A percentile compares a stretch with the other conserved stretches of the same genome.
Conservation (phyloP, 2,888 invertebrate genomes). For the Rhabditoides inermis region DNA sequence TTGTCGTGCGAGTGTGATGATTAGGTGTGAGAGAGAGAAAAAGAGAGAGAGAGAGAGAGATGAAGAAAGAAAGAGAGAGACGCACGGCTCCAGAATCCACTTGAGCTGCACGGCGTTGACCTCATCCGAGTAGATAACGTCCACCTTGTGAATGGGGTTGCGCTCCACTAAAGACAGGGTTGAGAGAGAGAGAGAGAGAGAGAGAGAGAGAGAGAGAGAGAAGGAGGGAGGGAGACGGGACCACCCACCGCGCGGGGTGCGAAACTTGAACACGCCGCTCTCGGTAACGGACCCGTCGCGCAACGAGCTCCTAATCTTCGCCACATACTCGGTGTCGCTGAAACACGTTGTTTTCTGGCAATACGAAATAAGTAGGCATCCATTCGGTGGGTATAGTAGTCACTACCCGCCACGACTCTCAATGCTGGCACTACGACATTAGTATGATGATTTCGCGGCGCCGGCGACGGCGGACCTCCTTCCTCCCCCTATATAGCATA, state of each 20-base stretch:
- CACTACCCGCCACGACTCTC: too few relatives aligned
- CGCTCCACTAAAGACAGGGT: conserved; percentile 23
- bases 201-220: neutral
- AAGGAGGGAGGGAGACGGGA: too few relatives aligned
- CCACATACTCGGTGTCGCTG: conserved; percentile 47
- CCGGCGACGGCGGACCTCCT: too few relatives aligned
- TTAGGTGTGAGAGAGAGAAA: neutral
- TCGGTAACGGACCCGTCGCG: conserved; percentile 36
- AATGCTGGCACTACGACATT: too few relatives aligned
- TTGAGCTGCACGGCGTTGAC: conserved; percentile 46
- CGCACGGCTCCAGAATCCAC: conserved; percentile 47
- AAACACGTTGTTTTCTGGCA: too few relatives aligned
- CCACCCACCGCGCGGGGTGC: conserved; percentile 24
- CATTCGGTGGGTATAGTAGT: too few relatives aligned
- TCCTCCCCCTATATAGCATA: too few relatives aligned
- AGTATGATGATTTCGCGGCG: too few relatives aligned
- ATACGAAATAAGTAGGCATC: too few relatives aligned
- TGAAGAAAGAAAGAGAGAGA: too few relatives aligned
- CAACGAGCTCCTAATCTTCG: conserved; percentile 41
- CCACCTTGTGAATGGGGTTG: conserved; percentile 48
- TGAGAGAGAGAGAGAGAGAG: neutral
- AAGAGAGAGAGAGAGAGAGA: too few relatives aligned
- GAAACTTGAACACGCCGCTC: conserved; percentile 43
- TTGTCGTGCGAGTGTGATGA: neutral
- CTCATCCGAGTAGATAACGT: conserved; percentile 51